phyloP scores from a whole-genome alignment of 1,140 invertebrate genomes.

The Sesamia nonagrioides region DNA sequence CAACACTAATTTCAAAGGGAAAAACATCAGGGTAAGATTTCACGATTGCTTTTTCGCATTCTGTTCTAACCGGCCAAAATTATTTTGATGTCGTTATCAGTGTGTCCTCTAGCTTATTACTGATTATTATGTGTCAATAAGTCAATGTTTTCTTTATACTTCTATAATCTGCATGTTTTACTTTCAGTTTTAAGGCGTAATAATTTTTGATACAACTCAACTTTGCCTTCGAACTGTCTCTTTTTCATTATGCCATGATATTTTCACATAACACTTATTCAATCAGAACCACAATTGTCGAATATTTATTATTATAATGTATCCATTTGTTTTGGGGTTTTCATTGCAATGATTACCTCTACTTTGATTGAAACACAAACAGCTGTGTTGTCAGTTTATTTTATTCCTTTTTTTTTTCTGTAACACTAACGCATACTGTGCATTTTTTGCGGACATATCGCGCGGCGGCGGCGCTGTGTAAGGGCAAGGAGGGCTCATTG shows the following conservation, averaged over 20 bases:
- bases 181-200: neutral
- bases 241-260: neutral
- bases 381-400: conserved; percentile 19
- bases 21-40: conserved; percentile 17
- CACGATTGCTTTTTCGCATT: conserved; percentile 15
- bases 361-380: neutral
- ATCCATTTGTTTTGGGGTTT: neutral
- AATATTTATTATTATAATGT: neutral
- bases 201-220: neutral
- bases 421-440: conserved; percentile 71
- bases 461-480: conserved; percentile 66
- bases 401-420: conserved; percentile 52
- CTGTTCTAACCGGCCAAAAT: conserved; percentile 21
- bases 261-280: neutral
- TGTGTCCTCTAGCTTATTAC: conserved; percentile 37
- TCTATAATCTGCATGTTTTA: neutral
- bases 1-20: conserved; percentile 1
- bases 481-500: conserved; percentile 83
- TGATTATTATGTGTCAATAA: neutral
- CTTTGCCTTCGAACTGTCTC: too few relatives aligned
- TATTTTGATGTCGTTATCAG: conserved; percentile 40
- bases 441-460: conserved; percentile 65
- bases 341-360: conserved; percentile 21
- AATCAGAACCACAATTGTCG: neutral
- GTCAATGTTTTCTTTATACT: neutral